Evolutionary conservation across 2,797 vertebrate genomes (phyloP), one percentile per base, ranked within the genome.

Genomic region (Todus mexicanus): DNA sequence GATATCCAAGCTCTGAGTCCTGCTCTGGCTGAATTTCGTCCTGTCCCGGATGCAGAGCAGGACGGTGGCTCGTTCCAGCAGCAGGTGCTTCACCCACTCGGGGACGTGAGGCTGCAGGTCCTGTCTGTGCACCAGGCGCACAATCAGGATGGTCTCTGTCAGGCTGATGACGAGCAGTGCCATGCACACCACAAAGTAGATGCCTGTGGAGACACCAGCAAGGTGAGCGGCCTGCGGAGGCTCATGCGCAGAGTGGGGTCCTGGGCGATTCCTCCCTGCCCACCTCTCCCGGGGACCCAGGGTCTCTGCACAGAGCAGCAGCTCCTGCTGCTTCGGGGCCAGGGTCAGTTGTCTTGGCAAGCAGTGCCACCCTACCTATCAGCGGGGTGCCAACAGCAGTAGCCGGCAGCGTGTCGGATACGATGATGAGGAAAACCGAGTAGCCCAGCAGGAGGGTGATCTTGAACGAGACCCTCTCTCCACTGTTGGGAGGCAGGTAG

Each of bases 141-240:
- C 99, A 0, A 99, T 99, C 95, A 99, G 91, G 94, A 99, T 99
- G 6, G 99, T 99, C 95, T 99, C 99, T 0, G 98, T 98, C 90
- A 99, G 97, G 96, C 99, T 99, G 97, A 99, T 98, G 83, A 99
- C 99, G 43, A 99, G 97, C 75, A 99, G 97, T 1, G 99, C 99
- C 99, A 99, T 99, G 97, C 99, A 99, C n/a, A 99, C 99, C 83
- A 99, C 98, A 4, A 99, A 99, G 96, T 99, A 99, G 90, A 99
- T 97, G 23, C 99, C 99, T 99, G 96, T 4, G 48, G 64, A 31
- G 63, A 22, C 2, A 18, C 14, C 63, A 17, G 20, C 1, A 3
- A 70, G 53, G 38, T 45, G 35, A 73, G 26, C 1, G 38, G 47
- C 84, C 71, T 37, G 61, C 29, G 20, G 42, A 48, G 45, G 29